Conservation (phyloP, 2,888 invertebrate genomes). For the Dryocosmus kuriphilus region DNA sequence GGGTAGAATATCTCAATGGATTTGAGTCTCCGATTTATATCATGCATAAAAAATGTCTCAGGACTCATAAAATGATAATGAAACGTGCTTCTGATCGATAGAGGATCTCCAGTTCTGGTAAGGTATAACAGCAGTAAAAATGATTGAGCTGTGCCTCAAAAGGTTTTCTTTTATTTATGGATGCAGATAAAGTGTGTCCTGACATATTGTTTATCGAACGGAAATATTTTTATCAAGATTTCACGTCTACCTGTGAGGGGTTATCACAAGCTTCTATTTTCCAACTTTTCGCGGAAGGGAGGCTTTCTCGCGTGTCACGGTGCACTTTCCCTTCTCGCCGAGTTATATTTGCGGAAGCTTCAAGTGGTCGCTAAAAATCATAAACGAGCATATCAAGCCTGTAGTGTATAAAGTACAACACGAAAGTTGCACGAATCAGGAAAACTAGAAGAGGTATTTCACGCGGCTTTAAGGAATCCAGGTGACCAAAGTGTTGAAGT, state of each 20-base stretch:
- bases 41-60: slow-evolving; percentile 19
- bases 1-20: background rate
- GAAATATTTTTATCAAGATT: slow-evolving; percentile 30
- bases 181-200: slow-evolving; percentile 13
- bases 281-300: slow-evolving; percentile 2
- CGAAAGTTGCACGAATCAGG: slow-evolving; percentile 17
- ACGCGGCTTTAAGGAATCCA: slow-evolving; percentile 25
- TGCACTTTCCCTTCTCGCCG: slow-evolving; percentile 10
- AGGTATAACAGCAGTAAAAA: slow-evolving; percentile 3
- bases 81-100: slow-evolving; percentile 17
- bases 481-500: slow-evolving; percentile 37
- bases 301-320: slow-evolving; percentile 23
- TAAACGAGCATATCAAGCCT: slow-evolving; percentile 33
- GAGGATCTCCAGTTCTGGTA: background rate
- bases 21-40: slow-evolving; percentile 15
- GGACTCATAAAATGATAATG: slow-evolving; percentile 22
- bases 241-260: slow-evolving; percentile 7
- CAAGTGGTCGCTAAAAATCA: slow-evolving; percentile 39
- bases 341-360: slow-evolving; percentile 36
- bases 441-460: background rate
- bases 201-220: slow-evolving; percentile 32
- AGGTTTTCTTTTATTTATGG: background rate
- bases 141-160: slow-evolving; percentile 14
- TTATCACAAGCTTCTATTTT: background rate
- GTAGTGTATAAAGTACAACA: background rate